phyloP scores from a whole-genome alignment of 2,888 invertebrate species.

The Heliconius charithonia region DNA sequence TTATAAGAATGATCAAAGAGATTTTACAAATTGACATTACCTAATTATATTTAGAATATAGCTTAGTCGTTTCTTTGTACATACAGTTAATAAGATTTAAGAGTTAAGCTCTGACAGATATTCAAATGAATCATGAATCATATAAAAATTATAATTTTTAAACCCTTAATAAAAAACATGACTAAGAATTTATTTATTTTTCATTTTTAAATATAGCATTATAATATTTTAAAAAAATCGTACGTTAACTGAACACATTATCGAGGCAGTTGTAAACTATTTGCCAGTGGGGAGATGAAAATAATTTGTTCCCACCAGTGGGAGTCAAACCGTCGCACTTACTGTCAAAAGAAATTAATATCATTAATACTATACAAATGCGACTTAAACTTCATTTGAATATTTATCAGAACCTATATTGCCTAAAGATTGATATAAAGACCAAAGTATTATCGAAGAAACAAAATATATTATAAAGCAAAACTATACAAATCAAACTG shows the following conservation, averaged over 20 bases:
- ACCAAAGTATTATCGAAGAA: neutral
- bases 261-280: no score
- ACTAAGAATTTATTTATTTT: no score
- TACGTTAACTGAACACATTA: no score
- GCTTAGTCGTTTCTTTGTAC: conserved; percentile 12
- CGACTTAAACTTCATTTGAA: neutral
- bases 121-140: neutral
- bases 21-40: conserved; percentile 25
- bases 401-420: neutral
- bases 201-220: no score
- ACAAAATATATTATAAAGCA: neutral
- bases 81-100: neutral
- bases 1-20: conserved; percentile 17
- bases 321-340: neutral
- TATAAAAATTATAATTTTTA: no score
- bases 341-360: neutral
- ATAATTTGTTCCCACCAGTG: no score
- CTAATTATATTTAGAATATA: conserved; percentile 23
- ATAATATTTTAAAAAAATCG: no score
- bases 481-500: neutral
- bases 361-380: neutral
- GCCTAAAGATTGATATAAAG: neutral
- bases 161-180: no score
- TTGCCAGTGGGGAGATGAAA: no score
- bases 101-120: neutral